phyloP scores from a whole-genome alignment of 2,797 vertebrate species.

The Perdix hodgsoniae region DNA sequence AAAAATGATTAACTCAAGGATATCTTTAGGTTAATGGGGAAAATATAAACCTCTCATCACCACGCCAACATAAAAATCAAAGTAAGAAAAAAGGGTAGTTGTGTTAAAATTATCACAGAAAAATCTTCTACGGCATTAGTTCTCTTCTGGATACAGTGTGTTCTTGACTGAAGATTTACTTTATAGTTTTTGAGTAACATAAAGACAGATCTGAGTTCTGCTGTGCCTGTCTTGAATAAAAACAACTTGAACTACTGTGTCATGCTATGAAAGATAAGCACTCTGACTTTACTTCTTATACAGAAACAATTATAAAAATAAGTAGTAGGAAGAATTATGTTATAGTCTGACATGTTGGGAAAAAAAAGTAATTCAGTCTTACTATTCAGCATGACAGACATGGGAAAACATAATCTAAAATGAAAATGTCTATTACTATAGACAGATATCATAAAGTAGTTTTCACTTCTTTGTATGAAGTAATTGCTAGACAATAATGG shows the following conservation, averaged over 20 bases:
- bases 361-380: neutral
- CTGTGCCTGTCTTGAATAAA: neutral
- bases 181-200: neutral
- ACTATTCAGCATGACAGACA: neutral
- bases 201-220: neutral
- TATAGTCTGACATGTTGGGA: neutral
- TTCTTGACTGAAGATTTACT: neutral
- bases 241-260: neutral
- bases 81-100: neutral
- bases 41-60: neutral
- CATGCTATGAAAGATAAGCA: neutral
- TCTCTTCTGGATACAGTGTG: neutral
- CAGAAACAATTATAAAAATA: neutral
- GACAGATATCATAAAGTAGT: neutral
- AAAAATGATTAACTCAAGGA: neutral
- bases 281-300: neutral
- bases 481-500: neutral
- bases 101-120: neutral
- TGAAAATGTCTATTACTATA: neutral
- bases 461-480: neutral
- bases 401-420: neutral
- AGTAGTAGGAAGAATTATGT: neutral
- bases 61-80: neutral
- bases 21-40: neutral
- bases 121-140: neutral